Base-by-base conservation (phyloP, 2,888 invertebrate species). In the Polydrusus pterygomalis region DNA sequence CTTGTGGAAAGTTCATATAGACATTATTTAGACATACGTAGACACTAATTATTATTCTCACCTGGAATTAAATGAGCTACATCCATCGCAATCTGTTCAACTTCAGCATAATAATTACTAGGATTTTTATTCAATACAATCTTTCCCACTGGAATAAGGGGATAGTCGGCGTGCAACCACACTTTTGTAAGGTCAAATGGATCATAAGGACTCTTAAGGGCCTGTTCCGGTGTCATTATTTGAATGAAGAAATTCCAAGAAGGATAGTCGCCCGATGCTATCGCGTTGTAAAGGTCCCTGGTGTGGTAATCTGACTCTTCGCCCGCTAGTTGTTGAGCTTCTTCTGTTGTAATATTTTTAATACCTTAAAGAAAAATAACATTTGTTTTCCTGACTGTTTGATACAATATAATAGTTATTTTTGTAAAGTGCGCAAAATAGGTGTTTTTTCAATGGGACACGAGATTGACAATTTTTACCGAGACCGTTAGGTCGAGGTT, bases 181-280 rank as follows among this genome's bases (percentile, higher is more conserved):
- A 96, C 89, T 90, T 98, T 97, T 0, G 97, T 97, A 70, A 96
- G 86, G 86, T 98, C 98, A 87, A 98, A 98, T 18, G 97, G 97
- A 90, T 97, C 97, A 87, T 93, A 96, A 80, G 90, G 90, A 85
- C 89, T 92, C 47, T 89, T 92, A 82, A 94, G 93, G 0, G 95
- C 96, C 87, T 98, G 92, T 74, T 93, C 93, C 83, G 92, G 92
- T 0, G 96, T 96, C 97, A 98, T 97, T 7, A 86, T 91, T 88
- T 96, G 96, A 76, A 97, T 92, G 83, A 91, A 93, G 70, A 96
- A 87, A 1, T 93, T 93, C 95, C 95, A 98, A 0, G 93, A 90
- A 9, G 95, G 95, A 83, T 86, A 92, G 20, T 93, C 89, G 64
- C 92, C 93, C 56, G 88, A 91, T 0, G 91, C 92, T 81, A 98